Base-by-base conservation (phyloP, 2,888 invertebrate species). In the Nemotelus pantherinus region DNA sequence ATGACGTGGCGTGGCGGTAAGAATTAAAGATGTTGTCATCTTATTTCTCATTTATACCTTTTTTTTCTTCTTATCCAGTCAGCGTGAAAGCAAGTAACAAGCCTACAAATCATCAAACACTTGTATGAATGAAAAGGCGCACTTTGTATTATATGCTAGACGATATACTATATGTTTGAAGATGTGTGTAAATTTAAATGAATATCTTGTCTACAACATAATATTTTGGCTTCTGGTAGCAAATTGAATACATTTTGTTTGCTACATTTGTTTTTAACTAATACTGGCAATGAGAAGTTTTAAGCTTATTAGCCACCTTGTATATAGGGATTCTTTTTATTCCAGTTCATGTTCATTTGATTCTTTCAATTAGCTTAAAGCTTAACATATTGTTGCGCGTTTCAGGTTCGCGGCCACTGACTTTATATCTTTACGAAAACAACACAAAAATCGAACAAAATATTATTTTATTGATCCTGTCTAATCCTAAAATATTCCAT, bases 21-120 rank as follows among this genome's bases (percentile, higher is more conserved):
- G 57, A 72, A 71, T 57, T 57, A 71, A 71, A 57, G 71, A 71
- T 55, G 68, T 53, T 25, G 7, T 39, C 53, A 6, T 50, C 68
- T 70, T 70, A 70, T 70, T 70, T 70, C 47, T 53, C 70, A 70
- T 70, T 70, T 70, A 43, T 70, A 43, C 25, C 43, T 9, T n/a
- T 39, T 55, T 53, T 50, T 55, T 39, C n/a, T 67, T 67, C 57
- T 57, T 10, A 4, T 50, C 57, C 10, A 25, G n/a, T 25, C 1
- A 25, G 57, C 5, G 10, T 7, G 7, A 10, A 57, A 25, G 57
- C 10, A 57, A 5, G 57, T 57, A 57, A 57, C 57, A 10, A 4
- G 10, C 57, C 57, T 10, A 57, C 10, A 57, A 57, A 57, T 57
- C 25, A 10, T 57, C 57, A 57, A 25, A 57, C 25, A 10, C 57